Evolutionary conservation across 1,140 invertebrate genomes (phyloP).

Genomic region (Camponotus floridanus): DNA sequence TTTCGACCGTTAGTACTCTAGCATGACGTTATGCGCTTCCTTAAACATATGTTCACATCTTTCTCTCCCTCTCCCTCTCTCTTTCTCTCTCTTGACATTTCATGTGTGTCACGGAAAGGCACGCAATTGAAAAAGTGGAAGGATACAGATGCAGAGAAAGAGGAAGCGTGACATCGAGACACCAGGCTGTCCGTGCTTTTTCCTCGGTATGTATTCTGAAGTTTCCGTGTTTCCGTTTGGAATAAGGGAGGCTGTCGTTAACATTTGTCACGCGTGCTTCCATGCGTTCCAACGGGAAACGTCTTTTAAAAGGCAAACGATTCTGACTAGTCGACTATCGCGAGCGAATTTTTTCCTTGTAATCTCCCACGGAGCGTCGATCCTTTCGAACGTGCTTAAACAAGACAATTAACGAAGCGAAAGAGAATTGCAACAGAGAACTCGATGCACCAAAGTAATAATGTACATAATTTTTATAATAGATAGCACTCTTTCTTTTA

Average conservation of each 20-base stretch:
- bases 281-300: background rate
- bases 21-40: background rate
- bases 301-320: conserved; percentile 26
- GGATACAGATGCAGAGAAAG: conserved; percentile 75
- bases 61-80: background rate
- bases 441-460: conserved; percentile 2
- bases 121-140: conserved; percentile 80
- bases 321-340: conserved; percentile 27
- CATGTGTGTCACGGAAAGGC: conserved; percentile 79
- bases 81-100: conserved; percentile 10
- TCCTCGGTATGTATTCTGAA: background rate
- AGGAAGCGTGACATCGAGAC: conserved; percentile 7
- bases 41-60: conserved; percentile 5
- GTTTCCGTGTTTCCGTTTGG: background rate
- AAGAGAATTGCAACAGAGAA: background rate
- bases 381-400: conserved; percentile 10
- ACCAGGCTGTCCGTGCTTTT: conserved; percentile 25
- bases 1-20: background rate
- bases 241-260: conserved; percentile 4
- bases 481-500: background rate
- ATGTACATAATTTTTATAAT: conserved; percentile 1
- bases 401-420: background rate
- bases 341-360: conserved; percentile 19
- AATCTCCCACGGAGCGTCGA: conserved; percentile 9
- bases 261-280: background rate